These are phyloP conservation scores for Drosophila setifemur DNA, from an alignment of 1,140 invertebrate genomes.

Conservation along the genomic window DNA sequence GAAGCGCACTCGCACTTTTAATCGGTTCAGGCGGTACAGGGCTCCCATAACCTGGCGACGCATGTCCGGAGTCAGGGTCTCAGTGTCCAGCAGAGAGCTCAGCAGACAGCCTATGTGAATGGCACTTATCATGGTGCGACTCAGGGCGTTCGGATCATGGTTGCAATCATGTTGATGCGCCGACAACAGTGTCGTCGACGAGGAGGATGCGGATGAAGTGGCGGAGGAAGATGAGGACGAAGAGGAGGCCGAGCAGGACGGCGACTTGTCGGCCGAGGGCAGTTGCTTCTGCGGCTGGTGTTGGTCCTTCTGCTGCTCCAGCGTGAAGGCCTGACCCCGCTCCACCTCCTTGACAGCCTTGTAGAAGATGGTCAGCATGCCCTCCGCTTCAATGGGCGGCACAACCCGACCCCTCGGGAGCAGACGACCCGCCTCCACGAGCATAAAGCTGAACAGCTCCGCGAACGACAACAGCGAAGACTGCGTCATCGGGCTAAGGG, in stretches of 20 bases:
- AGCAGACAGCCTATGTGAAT: constrained; percentile 91
- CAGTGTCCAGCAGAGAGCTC: constrained; percentile 85
- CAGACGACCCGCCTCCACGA: constrained; percentile 88
- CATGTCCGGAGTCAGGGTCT: constrained; percentile 83
- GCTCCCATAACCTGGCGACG: constrained; percentile 85
- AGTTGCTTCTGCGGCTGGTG: constrained; percentile 41
- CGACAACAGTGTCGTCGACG: constrained; percentile 57
- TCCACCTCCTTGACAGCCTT: constrained; percentile 90
- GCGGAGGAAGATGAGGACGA: constrained; percentile 36
- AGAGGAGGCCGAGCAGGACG: constrained; percentile 40
- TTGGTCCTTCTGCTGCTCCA: constrained; percentile 62
- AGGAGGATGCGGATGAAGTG: constrained; percentile 26
- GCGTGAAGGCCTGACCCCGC: constrained; percentile 80
- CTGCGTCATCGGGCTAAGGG: constrained; percentile 97
- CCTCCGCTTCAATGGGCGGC: constrained; percentile 90
- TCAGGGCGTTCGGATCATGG: constrained; percentile 89
- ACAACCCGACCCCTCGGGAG: constrained; percentile 88
- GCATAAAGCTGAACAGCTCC: constrained; percentile 97
- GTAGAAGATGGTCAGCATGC: constrained; percentile 91
- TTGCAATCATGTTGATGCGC: constrained; percentile 84
- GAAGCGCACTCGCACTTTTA: constrained; percentile 86
- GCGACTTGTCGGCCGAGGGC: constrained; percentile 34
- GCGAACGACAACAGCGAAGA: constrained; percentile 96
- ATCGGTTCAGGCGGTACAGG: constrained; percentile 89
- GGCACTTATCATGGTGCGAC: constrained; percentile 92